phyloP scores from a whole-genome alignment of 2,888 invertebrate genomes.

The Coleophora deauratella region DNA sequence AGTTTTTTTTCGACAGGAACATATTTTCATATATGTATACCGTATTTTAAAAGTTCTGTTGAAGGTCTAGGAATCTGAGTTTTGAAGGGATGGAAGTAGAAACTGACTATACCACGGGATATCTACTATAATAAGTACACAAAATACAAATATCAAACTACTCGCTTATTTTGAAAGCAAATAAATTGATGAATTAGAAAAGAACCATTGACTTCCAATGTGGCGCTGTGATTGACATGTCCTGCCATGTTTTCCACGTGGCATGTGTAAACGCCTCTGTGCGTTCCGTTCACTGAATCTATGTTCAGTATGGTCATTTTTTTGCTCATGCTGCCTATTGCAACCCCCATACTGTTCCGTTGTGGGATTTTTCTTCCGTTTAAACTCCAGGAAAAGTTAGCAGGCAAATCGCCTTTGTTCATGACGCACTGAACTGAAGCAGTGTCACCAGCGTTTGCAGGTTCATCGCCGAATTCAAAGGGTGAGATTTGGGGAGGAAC shows the following conservation, averaged over 20 bases:
- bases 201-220: slow-evolving; percentile 83
- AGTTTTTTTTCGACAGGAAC: too few relatives aligned
- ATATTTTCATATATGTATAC: too few relatives aligned
- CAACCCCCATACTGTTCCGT: slow-evolving; percentile 72
- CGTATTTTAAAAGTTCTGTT: too few relatives aligned
- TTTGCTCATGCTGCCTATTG: slow-evolving; percentile 76
- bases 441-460: slow-evolving; percentile 83
- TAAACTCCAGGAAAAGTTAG: slow-evolving; percentile 82
- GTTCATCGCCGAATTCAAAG: slow-evolving; percentile 79
- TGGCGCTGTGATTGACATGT: slow-evolving; percentile 78
- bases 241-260: slow-evolving; percentile 81
- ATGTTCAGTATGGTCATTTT: slow-evolving; percentile 80
- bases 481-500: slow-evolving; percentile 80
- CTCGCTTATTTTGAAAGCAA: slow-evolving; percentile 10
- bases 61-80: slow-evolving; percentile 25
- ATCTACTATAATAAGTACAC: slow-evolving; percentile 16
- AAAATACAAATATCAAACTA: slow-evolving; percentile 23
- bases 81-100: slow-evolving; percentile 84
- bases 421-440: slow-evolving; percentile 83
- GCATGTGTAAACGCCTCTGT: slow-evolving; percentile 84
- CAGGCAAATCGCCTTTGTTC: slow-evolving; percentile 85
- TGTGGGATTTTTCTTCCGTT: slow-evolving; percentile 69
- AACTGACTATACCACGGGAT: slow-evolving; percentile 72
- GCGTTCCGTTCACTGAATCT: slow-evolving; percentile 79
- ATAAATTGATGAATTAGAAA: slow-evolving; percentile 22